phyloP scores from a whole-genome alignment of 1,140 invertebrate genomes.

The Zeugodacus cucurbitae region DNA sequence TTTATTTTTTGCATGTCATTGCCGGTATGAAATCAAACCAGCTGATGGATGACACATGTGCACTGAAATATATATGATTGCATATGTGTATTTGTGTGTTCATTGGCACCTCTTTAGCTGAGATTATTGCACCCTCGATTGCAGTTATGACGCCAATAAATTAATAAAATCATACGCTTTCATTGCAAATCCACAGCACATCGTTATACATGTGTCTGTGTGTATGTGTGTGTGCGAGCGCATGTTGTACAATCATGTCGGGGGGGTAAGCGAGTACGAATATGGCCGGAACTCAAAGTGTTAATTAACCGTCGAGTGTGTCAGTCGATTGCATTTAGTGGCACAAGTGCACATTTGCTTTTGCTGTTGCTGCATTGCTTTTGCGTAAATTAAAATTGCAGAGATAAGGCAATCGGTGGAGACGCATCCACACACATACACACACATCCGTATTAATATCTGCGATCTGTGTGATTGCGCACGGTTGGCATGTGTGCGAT shows the following conservation, averaged over 20 bases:
- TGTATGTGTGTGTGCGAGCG: neutral
- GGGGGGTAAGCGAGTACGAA: neutral
- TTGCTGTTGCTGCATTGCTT: neutral
- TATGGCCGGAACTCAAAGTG: neutral
- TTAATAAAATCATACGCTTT: constrained; percentile 2
- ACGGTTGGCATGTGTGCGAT: neutral
- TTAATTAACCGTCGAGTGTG: constrained; percentile 11
- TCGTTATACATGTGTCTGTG: neutral
- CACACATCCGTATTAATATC: neutral
- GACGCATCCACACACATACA: neutral
- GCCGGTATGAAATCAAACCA: neutral
- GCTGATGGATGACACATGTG: neutral
- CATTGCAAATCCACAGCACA: neutral
- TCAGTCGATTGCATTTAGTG: neutral
- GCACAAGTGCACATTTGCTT: neutral
- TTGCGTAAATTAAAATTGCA: constrained; percentile 32
- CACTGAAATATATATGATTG: neutral
- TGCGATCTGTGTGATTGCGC: neutral
- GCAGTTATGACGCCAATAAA: constrained; percentile 15
- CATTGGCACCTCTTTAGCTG: neutral
- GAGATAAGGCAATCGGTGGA: neutral
- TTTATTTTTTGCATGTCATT: neutral
- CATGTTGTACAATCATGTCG: neutral
- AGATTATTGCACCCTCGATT: constrained; percentile 11
- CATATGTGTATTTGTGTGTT: neutral